Conservation (phyloP, 2,113 vertebrate species). For the Diadophis punctatus region DNA sequence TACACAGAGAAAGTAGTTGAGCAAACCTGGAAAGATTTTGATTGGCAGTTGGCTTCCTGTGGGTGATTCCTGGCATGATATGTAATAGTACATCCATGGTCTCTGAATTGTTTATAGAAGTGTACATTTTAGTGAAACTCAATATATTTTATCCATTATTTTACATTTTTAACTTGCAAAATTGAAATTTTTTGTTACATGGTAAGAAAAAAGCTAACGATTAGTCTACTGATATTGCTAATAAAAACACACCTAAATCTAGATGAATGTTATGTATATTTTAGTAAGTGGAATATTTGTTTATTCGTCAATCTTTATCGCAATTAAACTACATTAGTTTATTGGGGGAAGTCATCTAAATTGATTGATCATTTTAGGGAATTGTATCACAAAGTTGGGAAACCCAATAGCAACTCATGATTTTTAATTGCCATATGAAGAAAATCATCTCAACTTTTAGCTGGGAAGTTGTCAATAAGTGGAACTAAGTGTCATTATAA, state of each 20-base stretch:
- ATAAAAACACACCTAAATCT: neutral
- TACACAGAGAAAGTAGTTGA: neutral
- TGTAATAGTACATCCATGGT: neutral
- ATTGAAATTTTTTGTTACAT: neutral
- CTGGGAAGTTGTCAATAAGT: neutral
- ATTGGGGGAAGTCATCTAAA: neutral
- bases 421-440: neutral
- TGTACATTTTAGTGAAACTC: neutral
- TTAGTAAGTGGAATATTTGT: neutral
- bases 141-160: neutral
- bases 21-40: neutral
- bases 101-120: neutral
- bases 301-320: neutral
- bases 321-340: neutral
- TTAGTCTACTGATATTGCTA: neutral
- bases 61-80: neutral
- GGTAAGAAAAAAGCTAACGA: neutral
- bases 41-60: neutral
- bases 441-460: neutral
- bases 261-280: neutral
- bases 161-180: neutral
- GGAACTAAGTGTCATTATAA: neutral
- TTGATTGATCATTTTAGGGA: neutral
- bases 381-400: neutral
- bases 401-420: neutral